Conservation (phyloP, 2,113 vertebrate genomes). For the Nicator chloris region DNA sequence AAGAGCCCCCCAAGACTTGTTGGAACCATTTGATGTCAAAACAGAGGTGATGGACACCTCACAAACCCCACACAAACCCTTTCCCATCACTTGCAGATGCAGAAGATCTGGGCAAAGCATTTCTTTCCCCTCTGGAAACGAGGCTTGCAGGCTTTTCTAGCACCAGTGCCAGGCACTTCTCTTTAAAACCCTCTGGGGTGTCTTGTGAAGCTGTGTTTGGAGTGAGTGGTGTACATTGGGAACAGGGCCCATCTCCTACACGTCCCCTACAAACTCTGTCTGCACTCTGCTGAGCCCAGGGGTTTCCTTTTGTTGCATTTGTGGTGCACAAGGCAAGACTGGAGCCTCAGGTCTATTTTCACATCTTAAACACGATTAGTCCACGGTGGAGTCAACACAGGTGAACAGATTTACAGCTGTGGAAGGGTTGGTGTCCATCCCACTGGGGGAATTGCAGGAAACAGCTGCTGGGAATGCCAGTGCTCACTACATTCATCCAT, state of each 20-base stretch:
- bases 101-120: background rate
- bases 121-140: background rate
- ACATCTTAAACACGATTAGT: background rate
- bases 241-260: background rate
- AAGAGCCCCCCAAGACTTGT: background rate
- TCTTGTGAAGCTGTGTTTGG: background rate
- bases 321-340: background rate
- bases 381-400: background rate
- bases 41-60: background rate
- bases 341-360: background rate
- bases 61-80: background rate
- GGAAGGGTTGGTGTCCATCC: background rate
- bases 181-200: background rate
- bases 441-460: background rate
- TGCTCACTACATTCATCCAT: background rate
- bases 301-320: background rate
- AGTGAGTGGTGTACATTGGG: rapidly evolving
- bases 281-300: background rate
- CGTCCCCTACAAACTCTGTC: background rate
- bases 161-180: background rate
- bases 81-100: background rate
- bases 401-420: background rate
- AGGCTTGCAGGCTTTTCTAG: background rate
- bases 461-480: background rate
- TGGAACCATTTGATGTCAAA: background rate